phyloP scores from a whole-genome alignment of 2,113 vertebrate genomes.

The Cryptomyrus ogoouensis region DNA sequence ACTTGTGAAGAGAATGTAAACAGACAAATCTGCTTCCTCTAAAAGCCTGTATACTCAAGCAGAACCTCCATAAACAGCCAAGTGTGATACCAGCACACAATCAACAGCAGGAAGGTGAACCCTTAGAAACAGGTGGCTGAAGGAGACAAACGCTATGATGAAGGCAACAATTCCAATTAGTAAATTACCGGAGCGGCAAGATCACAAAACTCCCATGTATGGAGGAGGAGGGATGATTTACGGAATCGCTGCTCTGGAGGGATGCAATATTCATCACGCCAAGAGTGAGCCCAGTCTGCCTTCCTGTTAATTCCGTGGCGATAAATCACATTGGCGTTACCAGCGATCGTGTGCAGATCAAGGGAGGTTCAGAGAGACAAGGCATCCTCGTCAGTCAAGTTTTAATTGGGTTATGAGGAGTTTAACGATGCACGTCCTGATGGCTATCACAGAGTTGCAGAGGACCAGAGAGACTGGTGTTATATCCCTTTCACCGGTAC shows the following conservation, averaged over 20 bases:
- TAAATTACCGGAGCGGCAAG: not conserved
- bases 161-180: slow-evolving; percentile 9
- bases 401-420: not conserved
- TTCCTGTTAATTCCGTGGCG: not conserved
- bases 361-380: not conserved
- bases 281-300: not conserved
- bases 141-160: not conserved
- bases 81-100: not conserved
- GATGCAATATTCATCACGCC: not conserved
- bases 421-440: not conserved
- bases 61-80: not conserved
- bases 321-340: not conserved
- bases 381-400: not conserved
- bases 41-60: not conserved
- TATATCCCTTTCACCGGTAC: not conserved
- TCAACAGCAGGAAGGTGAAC: not conserved
- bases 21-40: not conserved
- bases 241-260: not conserved
- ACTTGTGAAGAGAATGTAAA: not conserved
- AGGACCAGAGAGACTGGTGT: not conserved
- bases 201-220: not conserved
- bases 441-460: not conserved
- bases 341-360: not conserved
- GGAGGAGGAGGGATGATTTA: not conserved
- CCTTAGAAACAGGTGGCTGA: not conserved